Conservation (phyloP, 2,113 vertebrate genomes). For the Amazona vittata region DNA sequence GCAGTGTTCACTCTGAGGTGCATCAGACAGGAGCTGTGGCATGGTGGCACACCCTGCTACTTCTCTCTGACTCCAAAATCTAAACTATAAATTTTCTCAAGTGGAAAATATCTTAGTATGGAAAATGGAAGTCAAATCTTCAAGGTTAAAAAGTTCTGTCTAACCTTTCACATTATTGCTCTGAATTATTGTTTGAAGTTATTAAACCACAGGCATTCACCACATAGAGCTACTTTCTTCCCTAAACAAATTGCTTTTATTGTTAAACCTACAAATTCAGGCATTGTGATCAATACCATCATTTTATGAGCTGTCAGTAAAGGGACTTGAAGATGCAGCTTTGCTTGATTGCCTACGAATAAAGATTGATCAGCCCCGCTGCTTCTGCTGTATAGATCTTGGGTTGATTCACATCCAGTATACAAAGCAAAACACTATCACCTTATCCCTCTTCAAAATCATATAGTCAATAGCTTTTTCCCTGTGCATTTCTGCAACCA, state of each 20-base stretch:
- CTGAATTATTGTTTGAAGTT: conserved; percentile 27
- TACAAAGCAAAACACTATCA: background rate
- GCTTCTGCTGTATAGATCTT: conserved; percentile 2
- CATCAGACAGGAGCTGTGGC: background rate
- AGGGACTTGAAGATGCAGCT: conserved; percentile 27
- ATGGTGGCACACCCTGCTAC: background rate
- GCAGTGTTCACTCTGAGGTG: background rate
- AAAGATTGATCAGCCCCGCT: conserved; percentile 58
- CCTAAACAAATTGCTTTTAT: conserved; percentile 71
- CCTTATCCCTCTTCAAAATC: conserved; percentile 40
- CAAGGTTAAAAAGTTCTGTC: conserved; percentile 10
- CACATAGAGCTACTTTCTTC: background rate
- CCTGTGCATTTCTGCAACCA: background rate
- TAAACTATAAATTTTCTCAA: background rate
- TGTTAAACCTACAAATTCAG: conserved; percentile 68
- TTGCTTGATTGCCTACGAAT: conserved; percentile 56
- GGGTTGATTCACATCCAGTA: background rate
- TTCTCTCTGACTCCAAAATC: background rate
- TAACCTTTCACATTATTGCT: background rate
- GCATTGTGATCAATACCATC: conserved; percentile 51
- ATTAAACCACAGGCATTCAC: conserved; percentile 10
- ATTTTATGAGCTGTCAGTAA: conserved; percentile 46
- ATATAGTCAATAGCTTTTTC: conserved; percentile 4
- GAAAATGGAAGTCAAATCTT: background rate
- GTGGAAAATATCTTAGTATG: background rate